A percentile compares a stretch with the other conserved stretches of the same genome.
Evolutionary conservation across 2,113 vertebrate species (phyloP).

Genomic region (Thymallus thymallus): DNA sequence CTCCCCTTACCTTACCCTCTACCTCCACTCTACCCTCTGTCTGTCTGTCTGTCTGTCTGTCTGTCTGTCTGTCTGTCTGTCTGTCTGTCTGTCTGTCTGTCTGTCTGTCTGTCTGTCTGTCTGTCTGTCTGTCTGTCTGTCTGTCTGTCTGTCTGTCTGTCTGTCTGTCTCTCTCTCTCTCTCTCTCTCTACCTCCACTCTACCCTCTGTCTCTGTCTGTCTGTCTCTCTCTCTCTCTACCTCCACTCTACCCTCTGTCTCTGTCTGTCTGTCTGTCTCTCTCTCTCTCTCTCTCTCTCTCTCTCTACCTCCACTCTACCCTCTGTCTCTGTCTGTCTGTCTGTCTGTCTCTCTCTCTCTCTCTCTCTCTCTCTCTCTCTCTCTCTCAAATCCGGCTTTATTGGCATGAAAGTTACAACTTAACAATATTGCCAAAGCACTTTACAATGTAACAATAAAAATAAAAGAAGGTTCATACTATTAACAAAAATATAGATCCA

Average conservation of each 20-base stretch:
- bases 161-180: neutral
- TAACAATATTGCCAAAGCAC: too few relatives aligned
- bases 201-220: constrained; percentile 30
- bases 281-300: constrained; percentile 1
- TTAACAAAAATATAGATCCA: too few relatives aligned
- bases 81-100: constrained; percentile 6
- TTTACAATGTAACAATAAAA: too few relatives aligned
- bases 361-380: neutral
- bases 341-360: too few relatives aligned
- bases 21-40: neutral
- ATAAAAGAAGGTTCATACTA: too few relatives aligned
- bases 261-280: neutral
- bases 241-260: neutral
- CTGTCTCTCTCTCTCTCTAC: neutral
- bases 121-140: constrained; percentile 13
- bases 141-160: neutral
- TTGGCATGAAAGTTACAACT: too few relatives aligned
- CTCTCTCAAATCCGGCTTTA: too few relatives aligned
- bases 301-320: constrained; percentile 26
- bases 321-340: constrained; percentile 30
- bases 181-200: too few relatives aligned
- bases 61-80: neutral
- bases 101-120: constrained; percentile 38
- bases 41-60: neutral
- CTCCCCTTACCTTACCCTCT: constrained; percentile 43